These are phyloP conservation scores for Grammomys surdaster DNA, from an alignment of 2,113 vertebrate species.

Conservation along the genomic window DNA sequence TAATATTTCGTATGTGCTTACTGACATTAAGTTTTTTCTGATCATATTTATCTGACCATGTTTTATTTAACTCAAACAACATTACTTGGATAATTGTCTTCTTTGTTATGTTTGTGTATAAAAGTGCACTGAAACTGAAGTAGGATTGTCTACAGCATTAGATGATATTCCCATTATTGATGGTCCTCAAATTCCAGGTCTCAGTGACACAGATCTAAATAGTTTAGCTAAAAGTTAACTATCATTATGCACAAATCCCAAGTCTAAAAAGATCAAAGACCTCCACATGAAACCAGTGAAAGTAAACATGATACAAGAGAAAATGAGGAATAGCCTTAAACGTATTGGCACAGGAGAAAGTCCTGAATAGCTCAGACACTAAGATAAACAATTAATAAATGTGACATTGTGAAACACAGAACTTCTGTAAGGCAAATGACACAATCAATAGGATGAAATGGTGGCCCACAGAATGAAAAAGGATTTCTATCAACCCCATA, in stretches of 20 bases:
- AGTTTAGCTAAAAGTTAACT: not conserved
- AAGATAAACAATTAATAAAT: not conserved
- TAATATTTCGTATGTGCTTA: not conserved
- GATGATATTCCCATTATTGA: not conserved
- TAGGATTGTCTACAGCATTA: not conserved
- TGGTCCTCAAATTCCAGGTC: not conserved
- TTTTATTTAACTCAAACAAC: too few relatives aligned
- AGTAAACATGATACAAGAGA: not conserved
- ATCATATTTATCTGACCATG: too few relatives aligned
- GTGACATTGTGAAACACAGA: not conserved
- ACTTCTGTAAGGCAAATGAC: not conserved
- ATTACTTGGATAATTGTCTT: too few relatives aligned
- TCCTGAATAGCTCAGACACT: not conserved
- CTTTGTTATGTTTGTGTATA: not conserved
- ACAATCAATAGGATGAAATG: not conserved
- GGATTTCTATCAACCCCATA: not conserved
- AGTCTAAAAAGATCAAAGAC: not conserved
- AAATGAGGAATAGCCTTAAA: not conserved
- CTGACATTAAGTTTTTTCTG: not conserved
- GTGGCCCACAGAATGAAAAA: not conserved
- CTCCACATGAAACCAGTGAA: not conserved
- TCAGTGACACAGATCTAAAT: not conserved
- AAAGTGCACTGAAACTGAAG: not conserved
- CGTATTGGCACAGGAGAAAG: not conserved
- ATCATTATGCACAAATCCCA: not conserved